phyloP scores from a whole-genome alignment of 1,140 invertebrate species.

The Copidosoma floridanum region DNA sequence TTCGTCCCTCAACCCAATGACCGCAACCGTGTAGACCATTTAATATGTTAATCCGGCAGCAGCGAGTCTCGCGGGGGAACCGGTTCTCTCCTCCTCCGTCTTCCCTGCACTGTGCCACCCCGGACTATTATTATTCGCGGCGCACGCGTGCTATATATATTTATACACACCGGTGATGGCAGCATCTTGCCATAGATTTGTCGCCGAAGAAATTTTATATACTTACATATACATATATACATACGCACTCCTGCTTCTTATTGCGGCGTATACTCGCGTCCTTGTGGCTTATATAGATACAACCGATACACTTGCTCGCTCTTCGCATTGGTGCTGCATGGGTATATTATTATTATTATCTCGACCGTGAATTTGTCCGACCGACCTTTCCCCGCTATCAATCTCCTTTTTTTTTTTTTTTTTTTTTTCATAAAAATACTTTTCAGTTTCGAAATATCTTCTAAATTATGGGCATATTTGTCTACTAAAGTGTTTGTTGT shows the following conservation, averaged over 20 bases:
- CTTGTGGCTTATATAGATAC: too few relatives aligned
- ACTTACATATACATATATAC: background rate
- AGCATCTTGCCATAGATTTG: constrained; percentile 29
- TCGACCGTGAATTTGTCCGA: constrained; percentile 14
- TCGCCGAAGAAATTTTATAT: constrained; percentile 33
- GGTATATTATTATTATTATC: too few relatives aligned
- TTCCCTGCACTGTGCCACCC: background rate
- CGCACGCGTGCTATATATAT: background rate
- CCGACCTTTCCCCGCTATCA: too few relatives aligned
- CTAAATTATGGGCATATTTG: too few relatives aligned
- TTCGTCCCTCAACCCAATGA: constrained; percentile 34
- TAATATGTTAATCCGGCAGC: constrained; percentile 41
- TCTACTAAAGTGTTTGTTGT: too few relatives aligned
- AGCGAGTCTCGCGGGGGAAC: constrained; percentile 31
- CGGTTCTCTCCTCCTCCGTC: constrained; percentile 28
- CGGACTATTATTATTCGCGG: background rate
- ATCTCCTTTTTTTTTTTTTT: too few relatives aligned
- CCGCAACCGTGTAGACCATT: constrained; percentile 40
- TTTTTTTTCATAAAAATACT: too few relatives aligned
- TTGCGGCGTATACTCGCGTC: background rate
- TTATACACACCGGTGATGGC: background rate
- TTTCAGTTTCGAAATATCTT: too few relatives aligned
- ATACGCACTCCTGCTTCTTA: constrained; percentile 2
- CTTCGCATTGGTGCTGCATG: too few relatives aligned
- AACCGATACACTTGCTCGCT: too few relatives aligned